Evolutionary conservation across 2,797 vertebrate species (phyloP).

Genomic region (Notolabrus celidotus): DNA sequence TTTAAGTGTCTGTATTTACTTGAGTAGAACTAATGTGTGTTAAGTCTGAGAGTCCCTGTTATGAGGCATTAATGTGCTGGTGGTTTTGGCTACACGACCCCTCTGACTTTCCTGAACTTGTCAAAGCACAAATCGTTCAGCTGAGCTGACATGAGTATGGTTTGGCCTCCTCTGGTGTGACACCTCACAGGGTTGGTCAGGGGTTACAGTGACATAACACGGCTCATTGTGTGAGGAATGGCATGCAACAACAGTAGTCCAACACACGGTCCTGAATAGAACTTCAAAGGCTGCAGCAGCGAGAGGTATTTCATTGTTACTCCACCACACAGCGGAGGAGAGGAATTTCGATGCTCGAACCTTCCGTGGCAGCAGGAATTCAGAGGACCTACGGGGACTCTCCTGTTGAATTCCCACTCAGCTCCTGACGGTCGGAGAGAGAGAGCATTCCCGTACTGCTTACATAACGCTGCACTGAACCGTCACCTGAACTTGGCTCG

Average conservation of each 20-base stretch:
- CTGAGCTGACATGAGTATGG: background rate
- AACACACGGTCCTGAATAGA: slow-evolving; percentile 35
- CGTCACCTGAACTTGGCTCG: slow-evolving; percentile 61
- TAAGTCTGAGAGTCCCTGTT: background rate
- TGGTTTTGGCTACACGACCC: slow-evolving; percentile 18
- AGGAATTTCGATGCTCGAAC: slow-evolving; percentile 60
- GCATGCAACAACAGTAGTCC: slow-evolving; percentile 57
- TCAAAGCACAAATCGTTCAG: slow-evolving; percentile 33
- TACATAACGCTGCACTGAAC: slow-evolving; percentile 59
- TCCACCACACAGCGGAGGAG: slow-evolving; percentile 22
- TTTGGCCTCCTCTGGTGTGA: slow-evolving; percentile 36
- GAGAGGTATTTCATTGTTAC: slow-evolving; percentile 66
- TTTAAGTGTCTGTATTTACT: too few species aligned
- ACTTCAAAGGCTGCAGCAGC: slow-evolving; percentile 53
- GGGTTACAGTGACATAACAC: slow-evolving; percentile 66
- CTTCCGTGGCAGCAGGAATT: slow-evolving; percentile 55
- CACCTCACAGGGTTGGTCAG: slow-evolving; percentile 48
- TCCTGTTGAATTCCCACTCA: slow-evolving; percentile 56
- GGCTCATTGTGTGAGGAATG: slow-evolving; percentile 61
- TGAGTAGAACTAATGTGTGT: too few species aligned
- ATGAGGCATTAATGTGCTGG: background rate
- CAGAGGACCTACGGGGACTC: slow-evolving; percentile 23
- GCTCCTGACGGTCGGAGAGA: slow-evolving; percentile 39
- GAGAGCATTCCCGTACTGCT: slow-evolving; percentile 56
- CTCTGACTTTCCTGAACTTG: slow-evolving; percentile 11